Percentiles rank a stretch among this genome's conserved stretches.
Conservation (phyloP, 2,888 invertebrate genomes). For the Rhagium mordax region DNA sequence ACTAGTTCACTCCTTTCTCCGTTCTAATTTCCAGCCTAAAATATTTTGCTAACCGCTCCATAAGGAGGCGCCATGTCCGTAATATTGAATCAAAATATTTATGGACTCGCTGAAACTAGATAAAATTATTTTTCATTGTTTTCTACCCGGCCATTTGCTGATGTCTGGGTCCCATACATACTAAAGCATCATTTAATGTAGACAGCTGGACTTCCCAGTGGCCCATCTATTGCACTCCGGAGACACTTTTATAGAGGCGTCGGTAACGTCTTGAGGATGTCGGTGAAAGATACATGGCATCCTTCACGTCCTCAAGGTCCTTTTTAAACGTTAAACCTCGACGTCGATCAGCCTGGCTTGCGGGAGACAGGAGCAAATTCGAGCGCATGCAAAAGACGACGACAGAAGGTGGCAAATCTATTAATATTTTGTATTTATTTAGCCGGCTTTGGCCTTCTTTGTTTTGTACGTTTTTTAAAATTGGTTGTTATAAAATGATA, state of each 20-base stretch:
- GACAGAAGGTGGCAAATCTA: conserved; percentile 3
- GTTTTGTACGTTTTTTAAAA: too few species aligned
- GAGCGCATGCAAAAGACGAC: neutral
- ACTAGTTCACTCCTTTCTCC: too few species aligned
- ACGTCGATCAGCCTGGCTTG: conserved; percentile 29
- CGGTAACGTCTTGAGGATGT: conserved; percentile 37
- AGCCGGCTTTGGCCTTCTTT: too few species aligned
- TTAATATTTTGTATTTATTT: too few species aligned
- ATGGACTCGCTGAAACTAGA: too few species aligned
- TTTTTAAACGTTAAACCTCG: conserved; percentile 40
- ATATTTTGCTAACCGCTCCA: too few species aligned
- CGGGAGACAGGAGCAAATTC: neutral
- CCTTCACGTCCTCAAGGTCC: conserved; percentile 47
- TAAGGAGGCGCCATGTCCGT: too few species aligned
- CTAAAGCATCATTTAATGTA: conserved; percentile 30
- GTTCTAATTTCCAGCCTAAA: too few species aligned
- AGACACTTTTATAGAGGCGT: conserved; percentile 48
- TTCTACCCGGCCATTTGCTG: neutral
- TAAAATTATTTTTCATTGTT: conserved; percentile 24
- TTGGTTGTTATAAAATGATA: too few species aligned
- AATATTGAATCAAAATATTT: too few species aligned
- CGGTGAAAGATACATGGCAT: conserved; percentile 46
- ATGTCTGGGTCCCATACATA: neutral
- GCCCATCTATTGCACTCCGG: conserved; percentile 46
- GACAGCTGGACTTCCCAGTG: conserved; percentile 33